A percentile compares a stretch with the other conserved stretches of the same genome.
These are phyloP conservation scores for Geotrypetes seraphini DNA, from an alignment of 2,797 vertebrate genomes.

Conservation along the genomic window DNA sequence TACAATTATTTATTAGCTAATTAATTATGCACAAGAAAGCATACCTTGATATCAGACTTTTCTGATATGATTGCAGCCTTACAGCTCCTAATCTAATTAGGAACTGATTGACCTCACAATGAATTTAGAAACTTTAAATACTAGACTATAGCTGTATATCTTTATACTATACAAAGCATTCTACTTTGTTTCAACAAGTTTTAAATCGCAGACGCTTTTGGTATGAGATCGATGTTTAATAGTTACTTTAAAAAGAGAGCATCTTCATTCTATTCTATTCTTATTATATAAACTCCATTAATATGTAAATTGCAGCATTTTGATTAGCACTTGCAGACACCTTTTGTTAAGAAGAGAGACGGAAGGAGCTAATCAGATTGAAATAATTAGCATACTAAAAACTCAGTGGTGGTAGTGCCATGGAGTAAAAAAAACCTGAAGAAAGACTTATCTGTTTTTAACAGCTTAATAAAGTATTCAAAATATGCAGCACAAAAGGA, in stretches of 20 bases:
- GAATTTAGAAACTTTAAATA: slow-evolving; percentile 3
- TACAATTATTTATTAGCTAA: slow-evolving; percentile 6
- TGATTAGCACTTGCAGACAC: slow-evolving; percentile 64
- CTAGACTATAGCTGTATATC: neutral
- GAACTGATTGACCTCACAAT: slow-evolving; percentile 4
- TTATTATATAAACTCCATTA: slow-evolving; percentile 61
- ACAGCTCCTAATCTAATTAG: no score
- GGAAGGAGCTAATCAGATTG: slow-evolving; percentile 63
- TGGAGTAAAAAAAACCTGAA: slow-evolving; percentile 29
- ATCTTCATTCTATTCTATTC: slow-evolving; percentile 43
- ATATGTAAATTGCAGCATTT: slow-evolving; percentile 68
- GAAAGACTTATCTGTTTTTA: slow-evolving; percentile 30
- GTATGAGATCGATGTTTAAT: slow-evolving; percentile 28
- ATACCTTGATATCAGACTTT: slow-evolving; percentile 28
- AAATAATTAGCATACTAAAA: slow-evolving; percentile 66
- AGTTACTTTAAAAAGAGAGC: slow-evolving; percentile 27
- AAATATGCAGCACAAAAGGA: slow-evolving; percentile 26
- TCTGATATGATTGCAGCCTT: slow-evolving; percentile 22
- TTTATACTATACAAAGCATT: no score
- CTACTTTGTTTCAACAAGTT: no score
- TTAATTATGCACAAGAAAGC: slow-evolving; percentile 16
- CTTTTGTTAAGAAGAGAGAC: slow-evolving; percentile 55
- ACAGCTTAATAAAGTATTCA: slow-evolving; percentile 33
- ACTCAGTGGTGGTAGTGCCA: slow-evolving; percentile 46
- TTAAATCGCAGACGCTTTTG: slow-evolving; percentile 1